phyloP scores from a whole-genome alignment of 2,113 vertebrate species.

The Ibidorhyncha struthersii region DNA sequence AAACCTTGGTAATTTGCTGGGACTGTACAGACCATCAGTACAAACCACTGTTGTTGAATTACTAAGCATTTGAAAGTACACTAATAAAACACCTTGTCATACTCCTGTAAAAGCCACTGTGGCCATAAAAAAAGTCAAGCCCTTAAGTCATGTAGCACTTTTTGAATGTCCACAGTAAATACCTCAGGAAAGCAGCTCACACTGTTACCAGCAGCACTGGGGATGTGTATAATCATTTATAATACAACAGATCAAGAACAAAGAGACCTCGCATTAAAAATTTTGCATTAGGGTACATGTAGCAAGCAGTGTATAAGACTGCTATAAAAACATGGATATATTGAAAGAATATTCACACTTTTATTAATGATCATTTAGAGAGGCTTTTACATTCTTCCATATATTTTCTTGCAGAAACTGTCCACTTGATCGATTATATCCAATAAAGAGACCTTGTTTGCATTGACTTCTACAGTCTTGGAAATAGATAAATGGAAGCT shows the following conservation, averaged over 20 bases:
- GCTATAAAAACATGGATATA: neutral
- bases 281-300: neutral
- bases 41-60: neutral
- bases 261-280: neutral
- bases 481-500: neutral
- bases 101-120: neutral
- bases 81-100: neutral
- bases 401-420: slow-evolving; percentile 9
- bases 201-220: neutral
- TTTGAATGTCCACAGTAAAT: neutral
- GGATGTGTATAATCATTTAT: neutral
- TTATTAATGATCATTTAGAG: slow-evolving; percentile 30
- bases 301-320: neutral
- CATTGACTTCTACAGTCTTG: neutral
- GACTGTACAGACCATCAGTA: neutral
- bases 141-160: neutral
- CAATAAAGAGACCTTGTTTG: slow-evolving; percentile 38
- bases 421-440: slow-evolving; percentile 27
- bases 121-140: neutral
- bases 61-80: neutral
- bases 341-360: neutral
- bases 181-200: neutral
- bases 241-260: neutral
- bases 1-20: neutral
- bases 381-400: slow-evolving; percentile 1